Conservation (phyloP, 2,113 vertebrate genomes). For the Corvus moneduloides region DNA sequence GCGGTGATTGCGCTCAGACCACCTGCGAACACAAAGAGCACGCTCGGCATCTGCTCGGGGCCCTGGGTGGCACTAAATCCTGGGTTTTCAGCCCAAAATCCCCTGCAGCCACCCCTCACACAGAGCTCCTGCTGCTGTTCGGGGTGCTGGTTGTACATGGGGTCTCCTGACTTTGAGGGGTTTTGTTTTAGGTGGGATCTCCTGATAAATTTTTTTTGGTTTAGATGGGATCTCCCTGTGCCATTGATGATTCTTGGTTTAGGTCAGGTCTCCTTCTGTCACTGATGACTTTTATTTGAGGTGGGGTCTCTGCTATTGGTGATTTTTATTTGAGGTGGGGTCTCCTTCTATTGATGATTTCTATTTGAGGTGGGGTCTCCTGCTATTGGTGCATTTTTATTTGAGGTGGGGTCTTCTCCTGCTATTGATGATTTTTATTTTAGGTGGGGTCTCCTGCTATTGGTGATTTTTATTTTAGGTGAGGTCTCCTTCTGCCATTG, state of each 20-base stretch:
- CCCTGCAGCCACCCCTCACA: neutral
- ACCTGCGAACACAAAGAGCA: slow-evolving; percentile 74
- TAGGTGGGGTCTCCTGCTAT: neutral
- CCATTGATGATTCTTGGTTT: neutral
- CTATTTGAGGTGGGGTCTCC: neutral
- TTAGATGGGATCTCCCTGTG: neutral
- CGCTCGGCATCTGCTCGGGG: neutral
- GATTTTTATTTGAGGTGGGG: neutral
- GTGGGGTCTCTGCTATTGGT: rapidly evolving
- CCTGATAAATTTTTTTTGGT: neutral
- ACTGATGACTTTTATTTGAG: neutral
- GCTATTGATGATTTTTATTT: neutral
- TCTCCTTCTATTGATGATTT: neutral
- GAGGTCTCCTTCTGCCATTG: rapidly evolving
- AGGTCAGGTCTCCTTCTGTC: neutral
- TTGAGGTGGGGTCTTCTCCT: neutral
- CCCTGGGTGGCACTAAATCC: too few species aligned
- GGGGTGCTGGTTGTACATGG: too few species aligned
- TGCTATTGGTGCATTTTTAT: rapidly evolving
- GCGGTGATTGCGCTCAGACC: slow-evolving; percentile 98
- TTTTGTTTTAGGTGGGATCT: neutral
- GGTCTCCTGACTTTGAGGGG: too few species aligned
- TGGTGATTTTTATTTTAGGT: neutral
- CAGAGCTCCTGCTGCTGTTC: too few species aligned
- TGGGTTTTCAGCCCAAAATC: neutral